phyloP scores from a whole-genome alignment of 2,888 invertebrate species.

The Uropetala carovei region DNA sequence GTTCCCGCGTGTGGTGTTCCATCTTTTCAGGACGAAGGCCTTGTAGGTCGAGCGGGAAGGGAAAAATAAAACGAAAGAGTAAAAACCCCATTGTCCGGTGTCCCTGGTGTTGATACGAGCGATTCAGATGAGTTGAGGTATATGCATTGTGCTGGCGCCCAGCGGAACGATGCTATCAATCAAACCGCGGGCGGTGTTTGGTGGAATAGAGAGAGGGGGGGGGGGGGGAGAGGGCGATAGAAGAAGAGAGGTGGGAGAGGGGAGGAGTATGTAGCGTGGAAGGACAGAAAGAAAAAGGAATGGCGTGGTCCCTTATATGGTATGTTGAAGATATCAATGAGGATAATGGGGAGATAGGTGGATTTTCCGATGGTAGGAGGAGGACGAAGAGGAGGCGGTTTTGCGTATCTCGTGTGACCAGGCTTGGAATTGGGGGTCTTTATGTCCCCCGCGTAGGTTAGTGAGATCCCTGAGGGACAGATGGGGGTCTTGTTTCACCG shows the following conservation, averaged over 20 bases:
- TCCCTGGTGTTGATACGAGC: slow-evolving; percentile 62
- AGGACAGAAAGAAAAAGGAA: background rate
- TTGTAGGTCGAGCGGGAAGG: background rate
- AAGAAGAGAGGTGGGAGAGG: background rate
- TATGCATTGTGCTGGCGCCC: slow-evolving; percentile 58
- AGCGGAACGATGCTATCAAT: slow-evolving; percentile 56
- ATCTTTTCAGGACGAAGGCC: slow-evolving; percentile 20
- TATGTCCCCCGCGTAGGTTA: background rate
- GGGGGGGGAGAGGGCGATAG: background rate
- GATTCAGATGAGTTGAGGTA: slow-evolving; percentile 56
- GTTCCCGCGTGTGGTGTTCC: slow-evolving; percentile 4
- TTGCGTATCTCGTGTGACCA: background rate
- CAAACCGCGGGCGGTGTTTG: slow-evolving; percentile 50
- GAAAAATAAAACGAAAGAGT: slow-evolving; percentile 17
- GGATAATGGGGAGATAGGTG: background rate
- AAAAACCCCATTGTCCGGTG: slow-evolving; percentile 47
- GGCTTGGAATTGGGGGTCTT: background rate
- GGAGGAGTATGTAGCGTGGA: background rate
- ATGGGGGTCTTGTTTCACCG: no score
- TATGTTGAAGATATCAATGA: background rate
- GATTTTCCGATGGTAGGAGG: background rate
- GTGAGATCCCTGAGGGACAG: background rate
- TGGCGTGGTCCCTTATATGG: background rate
- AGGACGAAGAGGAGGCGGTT: background rate
- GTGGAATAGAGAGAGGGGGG: background rate